These are phyloP conservation scores for Sicus ferrugineus DNA, from an alignment of 2,888 invertebrate genomes.

Conservation along the genomic window DNA sequence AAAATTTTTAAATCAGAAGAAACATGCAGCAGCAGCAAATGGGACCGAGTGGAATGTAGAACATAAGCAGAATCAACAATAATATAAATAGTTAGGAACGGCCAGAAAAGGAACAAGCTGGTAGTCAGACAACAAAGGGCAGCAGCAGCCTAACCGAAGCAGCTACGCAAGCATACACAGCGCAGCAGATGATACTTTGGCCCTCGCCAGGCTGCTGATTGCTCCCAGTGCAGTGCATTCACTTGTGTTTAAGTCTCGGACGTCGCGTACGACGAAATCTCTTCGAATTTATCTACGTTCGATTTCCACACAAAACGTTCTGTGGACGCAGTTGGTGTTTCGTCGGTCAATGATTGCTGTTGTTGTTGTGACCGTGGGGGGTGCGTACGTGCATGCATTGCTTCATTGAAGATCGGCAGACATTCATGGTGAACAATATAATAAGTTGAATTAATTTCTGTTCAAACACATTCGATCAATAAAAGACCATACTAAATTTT, in stretches of 20 bases:
- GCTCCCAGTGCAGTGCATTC: slow-evolving; percentile 12
- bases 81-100: slow-evolving; percentile 33
- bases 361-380: slow-evolving; percentile 20
- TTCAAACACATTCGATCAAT: background rate
- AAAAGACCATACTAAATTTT: background rate
- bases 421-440: no score
- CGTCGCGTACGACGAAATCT: background rate
- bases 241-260: slow-evolving; percentile 18
- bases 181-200: slow-evolving; percentile 33
- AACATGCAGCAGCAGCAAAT: slow-evolving; percentile 1
- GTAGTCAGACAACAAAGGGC: slow-evolving; percentile 29
- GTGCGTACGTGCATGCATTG: slow-evolving; percentile 19
- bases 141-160: background rate
- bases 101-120: slow-evolving; percentile 32
- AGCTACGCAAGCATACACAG: no score
- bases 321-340: slow-evolving; percentile 13
- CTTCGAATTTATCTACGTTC: background rate
- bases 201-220: slow-evolving; percentile 15
- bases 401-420: background rate
- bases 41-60: slow-evolving; percentile 32
- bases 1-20: slow-evolving; percentile 1
- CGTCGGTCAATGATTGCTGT: background rate
- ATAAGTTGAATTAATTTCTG: background rate
- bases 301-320: slow-evolving; percentile 7
- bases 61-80: slow-evolving; percentile 32